A percentile compares a stretch with the other conserved stretches of the same genome.
Conservation (phyloP, 2,113 vertebrate genomes). For the Falco punctatus region DNA sequence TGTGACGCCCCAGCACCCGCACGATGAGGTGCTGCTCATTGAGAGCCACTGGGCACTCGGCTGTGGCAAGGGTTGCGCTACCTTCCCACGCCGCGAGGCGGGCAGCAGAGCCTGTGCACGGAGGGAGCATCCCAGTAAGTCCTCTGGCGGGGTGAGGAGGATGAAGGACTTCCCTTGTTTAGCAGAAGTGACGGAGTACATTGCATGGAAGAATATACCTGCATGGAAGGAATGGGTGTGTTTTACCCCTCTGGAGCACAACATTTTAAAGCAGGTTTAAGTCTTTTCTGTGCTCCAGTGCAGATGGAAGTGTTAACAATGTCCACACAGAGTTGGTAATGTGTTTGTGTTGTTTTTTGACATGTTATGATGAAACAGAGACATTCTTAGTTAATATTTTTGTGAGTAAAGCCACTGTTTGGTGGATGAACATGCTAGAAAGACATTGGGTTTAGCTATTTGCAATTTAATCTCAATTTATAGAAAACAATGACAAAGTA, state of each 20-base stretch:
- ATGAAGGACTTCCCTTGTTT: background rate
- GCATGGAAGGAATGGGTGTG: accelerated
- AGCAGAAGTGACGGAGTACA: background rate
- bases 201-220: background rate
- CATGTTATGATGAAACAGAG: background rate
- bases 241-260: background rate
- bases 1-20: background rate
- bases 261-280: background rate
- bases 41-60: background rate
- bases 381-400: background rate
- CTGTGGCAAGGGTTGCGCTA: background rate
- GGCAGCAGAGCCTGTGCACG: background rate
- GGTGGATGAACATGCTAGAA: background rate
- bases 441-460: background rate
- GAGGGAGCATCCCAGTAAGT: background rate
- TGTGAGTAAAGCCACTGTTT: background rate
- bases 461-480: background rate
- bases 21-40: background rate
- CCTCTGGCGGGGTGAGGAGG: background rate
- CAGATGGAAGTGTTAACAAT: background rate
- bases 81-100: background rate
- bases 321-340: background rate
- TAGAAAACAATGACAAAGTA: background rate
- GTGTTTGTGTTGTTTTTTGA: background rate
- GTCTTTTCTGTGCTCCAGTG: background rate